Evolutionary conservation across 2,797 vertebrate genomes (phyloP), one percentile per base, ranked within the genome.

Genomic region (Thripadectes ignobilis): DNA sequence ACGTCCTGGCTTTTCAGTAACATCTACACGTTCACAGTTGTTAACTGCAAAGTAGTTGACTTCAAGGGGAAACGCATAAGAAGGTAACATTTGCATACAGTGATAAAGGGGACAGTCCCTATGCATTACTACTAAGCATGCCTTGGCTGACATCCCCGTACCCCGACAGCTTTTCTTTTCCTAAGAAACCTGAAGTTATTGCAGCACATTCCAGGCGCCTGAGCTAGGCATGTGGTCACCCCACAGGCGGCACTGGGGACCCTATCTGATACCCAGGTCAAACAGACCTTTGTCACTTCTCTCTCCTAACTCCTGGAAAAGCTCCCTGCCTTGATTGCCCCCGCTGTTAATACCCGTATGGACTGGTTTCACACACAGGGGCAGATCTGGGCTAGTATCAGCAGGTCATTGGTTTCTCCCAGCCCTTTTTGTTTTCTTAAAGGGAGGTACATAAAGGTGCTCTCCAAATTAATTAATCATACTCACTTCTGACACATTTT

Each of bases 11-110:
- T 63, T 93, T 91, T 69, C 71, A 51, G 41, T 49, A 89, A 85
- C 36, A 43, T 34, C 39, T 67, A 87, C 75, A 51, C 1, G 0
- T 80, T 65, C 1, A 0, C 39, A 10, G 41, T 8, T 68, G 66
- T 73, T 81, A 96, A 66, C 41, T 24, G 21, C 0, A 0, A 45
- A 73, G 34, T 63, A 36, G 82, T 92, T 67, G 49, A 49, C 39
- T 91, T 85, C 66, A 92, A 93, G 72, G 58, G 65, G 75, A 92
- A 97, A 69, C 20, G 15, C 41, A 74, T 71, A 46, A 80, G 72
- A 69, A 80, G 38, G 92, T 36, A 75, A 80, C 83, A 89, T 59
- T 89, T 71, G 45, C 52, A 93, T 39, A 38, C n/a, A 61, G 39
- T 14, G 18, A 83, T 67, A 75, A 89, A 82, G 55, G 27, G 61